Evolutionary conservation across 53 echinoderm and acorn worm genomes (phyloP), one percentile per base, ranked within the genome.

Genomic region (Hippasteria phrygiana): DNA sequence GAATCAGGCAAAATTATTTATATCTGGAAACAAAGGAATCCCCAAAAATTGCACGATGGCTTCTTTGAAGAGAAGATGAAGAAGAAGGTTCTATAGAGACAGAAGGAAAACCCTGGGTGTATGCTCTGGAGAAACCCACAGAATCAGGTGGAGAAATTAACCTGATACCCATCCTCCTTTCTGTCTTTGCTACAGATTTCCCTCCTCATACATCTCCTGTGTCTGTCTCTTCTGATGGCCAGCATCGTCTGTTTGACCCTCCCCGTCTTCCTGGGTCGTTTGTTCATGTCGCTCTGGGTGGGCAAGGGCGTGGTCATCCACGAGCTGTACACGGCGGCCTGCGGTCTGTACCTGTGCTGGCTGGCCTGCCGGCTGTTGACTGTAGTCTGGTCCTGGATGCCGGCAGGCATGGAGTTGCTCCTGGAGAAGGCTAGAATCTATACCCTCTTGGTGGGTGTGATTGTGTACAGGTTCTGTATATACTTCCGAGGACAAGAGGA

Each of bases 241-340:
- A 99, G 99, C 71, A 87, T 99, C 17, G 47, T 96, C 45, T 96
- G 99, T 87, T 86, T 99, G 38, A 99, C 99, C 10, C 77, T 99
- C 20, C 99, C 99, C 10, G 99, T 99, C 29, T 79, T 78, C 45
- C 80, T 99, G 17, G 99, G 99, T 34, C 89, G 99, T n/a, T 80
- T 76, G 39, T 90, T 99, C 54, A 96, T 99, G 94, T 91, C 93
- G 20, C 74, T 99, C 28, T 93, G 94, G 89, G 89, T 96, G 59
- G 99, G 96, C 35, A 91, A 90, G 24, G 91, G 88, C 9, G 87
- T 91, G 33, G 93, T 91, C 22, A 92, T 93, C 26, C 99, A 99
- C 88, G 99, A 99, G 88, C 92, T 99, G 22, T 99, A 99, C 88
- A 99, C 99, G 17, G 99, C 96, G 54, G 99, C 99, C 11, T 96